phyloP scores from a whole-genome alignment of 2,113 vertebrate species.

The Hyla sarda region DNA sequence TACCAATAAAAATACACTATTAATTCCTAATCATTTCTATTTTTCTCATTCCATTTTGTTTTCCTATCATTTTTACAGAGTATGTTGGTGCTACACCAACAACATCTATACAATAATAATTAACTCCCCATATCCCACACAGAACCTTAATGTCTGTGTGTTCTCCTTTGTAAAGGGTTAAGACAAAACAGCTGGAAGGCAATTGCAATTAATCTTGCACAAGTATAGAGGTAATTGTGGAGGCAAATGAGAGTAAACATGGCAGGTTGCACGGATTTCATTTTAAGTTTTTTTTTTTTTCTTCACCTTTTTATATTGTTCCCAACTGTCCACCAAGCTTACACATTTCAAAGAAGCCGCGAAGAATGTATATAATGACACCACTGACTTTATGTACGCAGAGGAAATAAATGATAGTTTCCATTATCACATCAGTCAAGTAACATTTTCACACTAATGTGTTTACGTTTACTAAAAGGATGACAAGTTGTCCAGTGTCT shows the following conservation, averaged over 20 bases:
- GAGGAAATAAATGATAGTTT: conserved; percentile 79
- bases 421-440: conserved; percentile 79
- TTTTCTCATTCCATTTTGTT: background rate
- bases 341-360: conserved; percentile 70
- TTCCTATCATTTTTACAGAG: background rate
- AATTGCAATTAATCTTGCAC: conserved; percentile 9
- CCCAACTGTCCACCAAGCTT: conserved; percentile 66
- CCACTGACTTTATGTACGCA: conserved; percentile 74
- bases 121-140: background rate
- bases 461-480: conserved; percentile 76
- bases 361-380: conserved; percentile 73
- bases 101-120: too few relatives aligned
- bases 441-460: conserved; percentile 77
- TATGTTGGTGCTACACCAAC: background rate
- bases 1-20: too few relatives aligned
- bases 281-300: conserved; percentile 63
- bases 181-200: conserved; percentile 5
- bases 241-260: conserved; percentile 43
- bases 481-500: conserved; percentile 71
- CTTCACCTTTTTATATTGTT: conserved; percentile 64
- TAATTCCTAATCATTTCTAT: background rate
- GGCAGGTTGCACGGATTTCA: conserved; percentile 50
- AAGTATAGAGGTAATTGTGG: conserved; percentile 32
- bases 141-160: background rate
- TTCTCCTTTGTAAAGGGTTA: background rate